A percentile compares a stretch with the other conserved stretches of the same genome.
These are phyloP conservation scores for Columbina picui DNA, from an alignment of 2,113 vertebrate species.

Conservation along the genomic window DNA sequence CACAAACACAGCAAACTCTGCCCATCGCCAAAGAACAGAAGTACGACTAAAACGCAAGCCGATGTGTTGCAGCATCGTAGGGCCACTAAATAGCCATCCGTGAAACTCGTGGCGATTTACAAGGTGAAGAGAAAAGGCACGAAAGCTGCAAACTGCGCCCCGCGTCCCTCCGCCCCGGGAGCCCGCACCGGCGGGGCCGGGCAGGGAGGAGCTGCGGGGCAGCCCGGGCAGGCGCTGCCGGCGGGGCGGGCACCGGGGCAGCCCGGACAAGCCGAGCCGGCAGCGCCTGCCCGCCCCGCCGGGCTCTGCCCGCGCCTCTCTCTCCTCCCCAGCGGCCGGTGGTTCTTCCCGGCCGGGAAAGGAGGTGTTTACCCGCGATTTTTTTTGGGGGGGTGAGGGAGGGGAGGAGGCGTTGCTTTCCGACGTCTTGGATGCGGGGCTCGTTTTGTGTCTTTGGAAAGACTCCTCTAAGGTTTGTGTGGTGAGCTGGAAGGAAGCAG, in stretches of 20 bases:
- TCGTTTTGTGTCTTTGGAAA: slow-evolving; percentile 60
- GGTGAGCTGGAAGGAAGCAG: slow-evolving; percentile 64
- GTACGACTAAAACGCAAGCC: slow-evolving; percentile 89
- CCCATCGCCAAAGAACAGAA: slow-evolving; percentile 81
- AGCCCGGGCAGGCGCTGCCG: not conserved
- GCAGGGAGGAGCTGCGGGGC: slow-evolving; percentile 71
- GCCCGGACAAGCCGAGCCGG: not conserved
- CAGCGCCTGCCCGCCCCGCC: not conserved
- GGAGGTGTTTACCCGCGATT: not conserved
- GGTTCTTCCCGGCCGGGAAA: not conserved
- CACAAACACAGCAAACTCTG: slow-evolving; percentile 81
- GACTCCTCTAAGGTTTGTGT: slow-evolving; percentile 54
- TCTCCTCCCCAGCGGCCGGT: not conserved
- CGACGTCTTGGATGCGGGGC: slow-evolving; percentile 62
- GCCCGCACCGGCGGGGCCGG: slow-evolving; percentile 69
- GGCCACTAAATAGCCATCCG: slow-evolving; percentile 98
- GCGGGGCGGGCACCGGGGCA: not conserved
- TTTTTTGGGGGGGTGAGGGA: not conserved
- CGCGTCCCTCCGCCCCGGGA: slow-evolving; percentile 88
- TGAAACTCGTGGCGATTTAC: slow-evolving; percentile 94
- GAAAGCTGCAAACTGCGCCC: slow-evolving; percentile 90
- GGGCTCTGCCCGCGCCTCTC: not conserved
- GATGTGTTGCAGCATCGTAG: slow-evolving; percentile 99
- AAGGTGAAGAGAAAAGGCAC: slow-evolving; percentile 98
- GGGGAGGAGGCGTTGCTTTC: not conserved